Evolutionary conservation across 92 coral and sea anemone genomes (phyloP), one percentile per base, ranked within the genome.

Genomic region (Umimayanthus chanpuru): DNA sequence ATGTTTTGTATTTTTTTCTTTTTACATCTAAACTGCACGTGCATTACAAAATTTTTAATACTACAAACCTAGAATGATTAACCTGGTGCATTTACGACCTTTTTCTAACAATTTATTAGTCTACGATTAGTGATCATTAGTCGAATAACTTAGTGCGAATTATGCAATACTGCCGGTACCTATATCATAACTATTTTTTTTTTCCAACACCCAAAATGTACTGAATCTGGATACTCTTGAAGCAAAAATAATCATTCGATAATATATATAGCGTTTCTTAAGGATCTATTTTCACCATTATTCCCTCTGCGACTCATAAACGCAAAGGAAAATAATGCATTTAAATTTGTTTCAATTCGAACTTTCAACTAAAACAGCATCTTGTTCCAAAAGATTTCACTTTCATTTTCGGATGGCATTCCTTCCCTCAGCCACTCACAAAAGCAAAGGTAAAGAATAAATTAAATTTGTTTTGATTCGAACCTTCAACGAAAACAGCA

Each of bases 11-110:
- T 82, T 76, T 66, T 76, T 88, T 83, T 79, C 91, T 83, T 88
- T 91, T 90, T 83, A 82, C 93, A 91, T 44, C 93, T 91, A 90
- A 70, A 70, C 86, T 40, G n/a, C 86, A 40, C 38, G 86, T 82
- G 75, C 86, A 39, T 82, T 82, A 67, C 86, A 82, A 82, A 82
- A 39, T 82, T 66, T 50, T n/a, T 38, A 1, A 65, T 66, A 44
- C 76, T 41, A 66, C 86, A 82, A 82, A 80, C 49, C 58, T 76
- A 21, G 43, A 41, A 1, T 29, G 16, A 58, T 80, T 80, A 32
- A 41, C 73, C 32, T 32, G 56, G 50, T 61, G 44, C 85, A 80
- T 25, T 36, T 80, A 32, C 21, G 40, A 16, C n/a, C n/a, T 28
- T 14, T 20, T 12, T 12, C n/a, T 79, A 50, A 26, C 6, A 53